These are phyloP conservation scores for Denticeps clupeoides DNA, from an alignment of 2,797 vertebrate genomes.

Conservation along the genomic window DNA sequence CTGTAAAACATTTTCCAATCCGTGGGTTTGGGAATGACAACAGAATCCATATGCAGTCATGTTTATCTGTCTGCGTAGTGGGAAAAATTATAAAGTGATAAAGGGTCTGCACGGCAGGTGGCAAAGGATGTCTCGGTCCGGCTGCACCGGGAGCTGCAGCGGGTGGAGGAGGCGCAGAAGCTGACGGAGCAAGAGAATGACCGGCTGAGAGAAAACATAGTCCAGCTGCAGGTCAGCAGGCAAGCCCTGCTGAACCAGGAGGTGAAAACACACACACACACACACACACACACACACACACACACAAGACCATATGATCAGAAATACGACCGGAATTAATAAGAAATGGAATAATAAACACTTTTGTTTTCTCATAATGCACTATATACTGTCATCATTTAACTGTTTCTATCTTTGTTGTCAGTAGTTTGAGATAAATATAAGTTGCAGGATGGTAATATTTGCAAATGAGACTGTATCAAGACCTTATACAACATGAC, in stretches of 20 bases:
- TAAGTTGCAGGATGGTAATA: too few species aligned
- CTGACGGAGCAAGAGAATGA: slow-evolving; percentile 95
- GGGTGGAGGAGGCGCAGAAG: slow-evolving; percentile 90
- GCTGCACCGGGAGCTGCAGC: slow-evolving; percentile 92
- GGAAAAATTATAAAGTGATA: too few species aligned
- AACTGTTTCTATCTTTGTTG: neutral
- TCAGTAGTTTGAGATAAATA: too few species aligned
- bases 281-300: too few species aligned
- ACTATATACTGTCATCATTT: too few species aligned
- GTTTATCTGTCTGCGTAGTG: neutral
- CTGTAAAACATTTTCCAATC: too few species aligned
- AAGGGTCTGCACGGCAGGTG: slow-evolving; percentile 61
- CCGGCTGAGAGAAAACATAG: slow-evolving; percentile 83
- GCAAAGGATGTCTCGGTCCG: slow-evolving; percentile 94
- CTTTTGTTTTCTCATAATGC: too few species aligned
- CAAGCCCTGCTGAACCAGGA: slow-evolving; percentile 89
- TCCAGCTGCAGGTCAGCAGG: slow-evolving; percentile 88
- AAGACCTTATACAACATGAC: too few species aligned
- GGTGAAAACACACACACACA: slow-evolving; percentile 56
- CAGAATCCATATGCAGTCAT: neutral
- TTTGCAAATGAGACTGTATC: too few species aligned
- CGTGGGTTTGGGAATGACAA: too few species aligned
- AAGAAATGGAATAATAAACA: neutral
- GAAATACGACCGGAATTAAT: neutral
- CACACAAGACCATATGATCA: too few species aligned